Base-by-base conservation (phyloP, 2,113 vertebrate genomes). In the Gnathonemus longibarbis region DNA sequence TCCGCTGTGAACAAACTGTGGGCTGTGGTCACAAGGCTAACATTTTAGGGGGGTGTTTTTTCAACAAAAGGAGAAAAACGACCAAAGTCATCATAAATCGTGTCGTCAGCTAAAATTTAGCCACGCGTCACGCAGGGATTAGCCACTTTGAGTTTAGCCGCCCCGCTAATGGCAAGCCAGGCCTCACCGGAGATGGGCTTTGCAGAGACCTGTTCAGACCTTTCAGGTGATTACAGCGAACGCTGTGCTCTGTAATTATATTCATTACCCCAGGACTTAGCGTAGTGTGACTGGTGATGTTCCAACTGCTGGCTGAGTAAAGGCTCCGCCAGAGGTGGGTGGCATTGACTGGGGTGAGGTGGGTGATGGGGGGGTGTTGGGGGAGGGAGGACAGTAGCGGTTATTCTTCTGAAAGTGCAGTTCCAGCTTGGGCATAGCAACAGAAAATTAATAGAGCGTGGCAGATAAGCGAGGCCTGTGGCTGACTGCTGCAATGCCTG, bases 401-500 rank as follows among this genome's bases (percentile, higher is more conserved):
- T 45, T 58, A 42, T 50, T 46, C 87, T 88, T 39, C 56, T 45
- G 56, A 39, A 66, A 31, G 21, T 24, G 39, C 27, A 45, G 87
- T 62, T 39, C 31, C 56, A 56, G 24, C 31, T 24, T n/a, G 45
- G 88, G 42, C n/a, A 56, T n/a, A 83, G 89, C 66, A 70, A 53
- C 88, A 58, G 50, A 56, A 74, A 90, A 88, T 91, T 91, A 91
- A 89, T 91, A 91, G 90, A 91, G 90, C 89, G 27, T 91, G 85
- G 85, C 50, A 84, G 85, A 91, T 90, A 19, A 89, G 84, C 48
- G 13, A 88, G 66, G 58, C 70, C 21, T 83, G 84, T 49, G 42
- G 39, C 74, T 80, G 24, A 77, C 84, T 56, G 66, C 42, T 87
- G 84, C 88, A 88, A 45, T 52, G 45, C 52, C 74, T 35, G 49